Conservation (phyloP, 2,888 invertebrate species). For the Nephrotoma appendiculata region DNA sequence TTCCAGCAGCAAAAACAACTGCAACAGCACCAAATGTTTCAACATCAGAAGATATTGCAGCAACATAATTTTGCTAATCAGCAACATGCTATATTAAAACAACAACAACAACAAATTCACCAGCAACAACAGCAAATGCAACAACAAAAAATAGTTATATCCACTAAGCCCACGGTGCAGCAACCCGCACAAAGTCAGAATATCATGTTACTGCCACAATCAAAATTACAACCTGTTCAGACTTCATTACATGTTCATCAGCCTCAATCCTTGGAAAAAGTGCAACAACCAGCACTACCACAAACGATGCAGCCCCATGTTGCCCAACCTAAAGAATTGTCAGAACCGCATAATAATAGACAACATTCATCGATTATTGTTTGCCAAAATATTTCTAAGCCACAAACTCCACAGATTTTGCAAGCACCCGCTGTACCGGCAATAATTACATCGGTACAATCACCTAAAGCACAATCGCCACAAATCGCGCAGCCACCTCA, state of each 20-base stretch:
- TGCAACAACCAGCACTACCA: background rate
- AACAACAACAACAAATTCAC: conserved; percentile 1
- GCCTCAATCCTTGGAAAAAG: background rate
- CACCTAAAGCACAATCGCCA: background rate
- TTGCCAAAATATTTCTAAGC: background rate
- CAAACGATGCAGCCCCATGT: background rate
- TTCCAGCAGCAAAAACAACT: conserved; percentile 5
- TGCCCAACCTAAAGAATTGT: background rate
- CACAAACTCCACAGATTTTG: background rate
- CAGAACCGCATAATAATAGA: background rate
- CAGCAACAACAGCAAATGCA: conserved; percentile 2
- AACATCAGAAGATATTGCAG: conserved; percentile 7
- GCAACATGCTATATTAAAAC: conserved; percentile 4
- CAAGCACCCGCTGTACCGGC: background rate
- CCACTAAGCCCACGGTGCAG: background rate
- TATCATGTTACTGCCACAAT: conserved; percentile 1
- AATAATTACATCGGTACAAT: background rate
- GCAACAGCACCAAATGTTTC: background rate
- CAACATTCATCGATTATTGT: background rate
- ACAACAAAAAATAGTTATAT: conserved; percentile 7
- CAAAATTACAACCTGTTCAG: conserved; percentile 8
- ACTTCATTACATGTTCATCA: background rate
- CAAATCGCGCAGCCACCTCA: background rate
- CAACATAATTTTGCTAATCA: conserved; percentile 15
- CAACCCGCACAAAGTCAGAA: background rate